Base-by-base conservation (phyloP, 2,113 vertebrate genomes). In the Notothenia coriiceps region DNA sequence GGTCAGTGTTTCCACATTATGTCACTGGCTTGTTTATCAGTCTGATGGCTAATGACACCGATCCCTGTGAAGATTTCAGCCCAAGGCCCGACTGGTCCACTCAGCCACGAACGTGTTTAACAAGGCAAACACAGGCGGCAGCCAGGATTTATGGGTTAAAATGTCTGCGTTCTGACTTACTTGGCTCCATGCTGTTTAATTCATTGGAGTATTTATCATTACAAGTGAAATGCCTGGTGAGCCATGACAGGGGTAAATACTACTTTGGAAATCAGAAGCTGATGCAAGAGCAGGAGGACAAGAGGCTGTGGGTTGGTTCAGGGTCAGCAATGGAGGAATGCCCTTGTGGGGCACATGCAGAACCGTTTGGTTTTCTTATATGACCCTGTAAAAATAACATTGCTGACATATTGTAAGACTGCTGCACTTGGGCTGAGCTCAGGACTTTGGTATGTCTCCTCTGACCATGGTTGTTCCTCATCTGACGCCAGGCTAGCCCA, bases 1-100 rank as follows among this genome's bases (percentile, higher is more conserved):
- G 86, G 88, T 95, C 91, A 94, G 78, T 94, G 90, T 95, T 95
- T 95, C 93, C 93, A 94, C 91, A 92, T 92, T 92, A 93, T 93
- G 91, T 94, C 91, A 94, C 85, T 6, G 80, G 64, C 81, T 86
- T 92, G 81, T 94, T 93, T 91, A 90, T 94, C 87, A 82, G 82
- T 86, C 83, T 81, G 75, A 89, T 86, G 81, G 69, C 78, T 90
- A 90, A 90, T 84, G 82, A 85, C 79, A 79, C 86, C 22, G 25
- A 77, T 87, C 83, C 77, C 80, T 84, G 79, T 73, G 70, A 86
- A 85, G 84, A 60, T 85, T 88, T 84, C 65, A 70, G 84, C 72
- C 80, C 65, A 83, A 62, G 85, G 82, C 76, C 82, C n/a, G 18
- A 65, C 77, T 60, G 46, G 74, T 78, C 63, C 60, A 67, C 68